Percentiles rank a stretch among this genome's conserved stretches.
Conservation (phyloP, 2,113 vertebrate genomes). For the Saccopteryx leptura region DNA sequence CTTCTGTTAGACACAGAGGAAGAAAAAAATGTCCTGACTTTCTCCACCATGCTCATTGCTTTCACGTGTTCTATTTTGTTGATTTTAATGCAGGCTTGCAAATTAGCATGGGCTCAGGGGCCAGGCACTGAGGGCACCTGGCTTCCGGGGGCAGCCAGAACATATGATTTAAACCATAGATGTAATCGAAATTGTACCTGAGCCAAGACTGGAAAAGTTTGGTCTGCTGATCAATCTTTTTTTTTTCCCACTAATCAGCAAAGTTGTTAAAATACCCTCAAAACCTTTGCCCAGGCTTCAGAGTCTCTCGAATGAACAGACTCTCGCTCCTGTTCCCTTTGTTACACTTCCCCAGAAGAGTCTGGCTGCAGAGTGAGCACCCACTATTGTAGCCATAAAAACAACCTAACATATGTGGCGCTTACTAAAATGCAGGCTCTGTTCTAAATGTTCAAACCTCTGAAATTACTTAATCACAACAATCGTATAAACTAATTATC, state of each 20-base stretch:
- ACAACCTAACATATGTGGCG: not conserved
- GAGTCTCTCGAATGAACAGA: constrained; percentile 27
- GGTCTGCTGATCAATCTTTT: not conserved
- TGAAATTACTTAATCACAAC: not conserved
- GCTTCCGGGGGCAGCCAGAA: not conserved
- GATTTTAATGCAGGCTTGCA: not conserved
- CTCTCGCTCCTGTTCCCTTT: not conserved
- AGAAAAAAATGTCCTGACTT: not conserved
- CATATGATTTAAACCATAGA: not conserved
- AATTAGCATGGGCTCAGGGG: not conserved
- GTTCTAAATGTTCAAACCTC: not conserved
- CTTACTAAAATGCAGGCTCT: not conserved
- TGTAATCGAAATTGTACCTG: not conserved
- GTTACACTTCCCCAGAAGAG: not conserved
- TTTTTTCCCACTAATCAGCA: constrained; percentile 56
- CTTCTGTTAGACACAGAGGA: not conserved
- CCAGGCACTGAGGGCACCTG: not conserved
- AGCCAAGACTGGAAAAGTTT: not conserved
- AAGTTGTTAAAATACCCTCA: constrained; percentile 57
- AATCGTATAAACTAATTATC: not conserved
- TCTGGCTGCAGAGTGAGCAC: not conserved
- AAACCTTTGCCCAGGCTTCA: not conserved
- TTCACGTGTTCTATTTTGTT: not conserved
- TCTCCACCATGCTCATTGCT: not conserved
- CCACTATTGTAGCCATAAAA: not conserved